Evolutionary conservation across 1,140 invertebrate species (phyloP).

Genomic region (Colletes gigas): DNA sequence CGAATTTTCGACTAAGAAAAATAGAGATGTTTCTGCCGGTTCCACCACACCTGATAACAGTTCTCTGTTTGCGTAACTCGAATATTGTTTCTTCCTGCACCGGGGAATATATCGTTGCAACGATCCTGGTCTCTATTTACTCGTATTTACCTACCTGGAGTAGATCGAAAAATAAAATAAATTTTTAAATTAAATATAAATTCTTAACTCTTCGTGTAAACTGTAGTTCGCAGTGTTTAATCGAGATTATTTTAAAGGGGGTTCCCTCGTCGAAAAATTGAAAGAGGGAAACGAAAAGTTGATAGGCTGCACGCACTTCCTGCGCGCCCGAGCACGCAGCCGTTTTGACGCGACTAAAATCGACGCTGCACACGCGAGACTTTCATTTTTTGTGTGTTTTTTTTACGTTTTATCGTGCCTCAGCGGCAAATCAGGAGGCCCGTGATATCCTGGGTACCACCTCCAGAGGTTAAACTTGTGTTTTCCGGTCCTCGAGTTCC

Average conservation of each 20-base stretch:
- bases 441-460: background rate
- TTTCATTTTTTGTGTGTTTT: background rate
- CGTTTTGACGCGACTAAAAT: slow-evolving; percentile 46
- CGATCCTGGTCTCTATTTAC: too few relatives aligned
- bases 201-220: too few relatives aligned
- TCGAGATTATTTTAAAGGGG: slow-evolving; percentile 22
- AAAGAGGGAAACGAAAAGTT: slow-evolving; percentile 56
- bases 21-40: background rate
- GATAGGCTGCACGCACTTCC: slow-evolving; percentile 51
- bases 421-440: background rate
- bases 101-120: too few relatives aligned
- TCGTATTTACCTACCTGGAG: too few relatives aligned
- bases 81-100: too few relatives aligned
- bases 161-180: too few relatives aligned
- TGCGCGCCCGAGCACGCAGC: slow-evolving; percentile 36
- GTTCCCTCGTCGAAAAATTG: slow-evolving; percentile 8
- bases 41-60: too few relatives aligned
- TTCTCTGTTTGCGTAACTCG: too few relatives aligned
- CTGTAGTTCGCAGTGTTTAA: background rate
- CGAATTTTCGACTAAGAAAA: background rate
- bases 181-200: too few relatives aligned
- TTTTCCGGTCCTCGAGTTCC: too few relatives aligned
- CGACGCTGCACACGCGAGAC: slow-evolving; percentile 49
- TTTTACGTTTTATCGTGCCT: background rate
- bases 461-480: background rate